Evolutionary conservation across 1,140 invertebrate genomes (phyloP).

Genomic region (Portunus trituberculatus): DNA sequence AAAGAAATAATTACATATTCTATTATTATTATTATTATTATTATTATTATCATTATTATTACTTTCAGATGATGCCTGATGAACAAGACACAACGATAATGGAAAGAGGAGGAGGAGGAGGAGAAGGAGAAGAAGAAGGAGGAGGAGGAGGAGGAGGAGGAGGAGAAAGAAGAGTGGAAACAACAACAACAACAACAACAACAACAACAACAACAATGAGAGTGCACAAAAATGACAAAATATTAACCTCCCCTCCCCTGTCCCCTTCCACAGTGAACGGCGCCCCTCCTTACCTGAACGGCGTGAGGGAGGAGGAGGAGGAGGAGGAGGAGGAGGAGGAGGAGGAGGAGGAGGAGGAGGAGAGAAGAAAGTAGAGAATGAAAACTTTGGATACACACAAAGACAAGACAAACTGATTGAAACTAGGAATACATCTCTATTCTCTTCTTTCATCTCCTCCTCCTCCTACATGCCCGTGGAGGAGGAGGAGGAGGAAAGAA

Average conservation of each 20-base stretch:
- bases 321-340: neutral
- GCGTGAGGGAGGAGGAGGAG: neutral
- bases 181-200: neutral
- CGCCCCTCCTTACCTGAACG: neutral
- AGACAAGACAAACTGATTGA: neutral
- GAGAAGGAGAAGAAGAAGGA: neutral
- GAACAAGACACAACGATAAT: neutral
- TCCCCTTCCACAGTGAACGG: neutral
- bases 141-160: neutral
- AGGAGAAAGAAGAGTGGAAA: neutral
- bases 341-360: neutral
- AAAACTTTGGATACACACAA: neutral
- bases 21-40: conserved; percentile 30
- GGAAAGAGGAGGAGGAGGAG: neutral
- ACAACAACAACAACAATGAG: neutral
- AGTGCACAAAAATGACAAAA: neutral
- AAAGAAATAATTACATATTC: too few species aligned
- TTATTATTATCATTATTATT: conserved; percentile 32
- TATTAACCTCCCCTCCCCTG: neutral
- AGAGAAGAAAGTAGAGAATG: neutral
- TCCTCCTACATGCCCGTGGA: neutral
- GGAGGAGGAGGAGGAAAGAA: conserved; percentile 30
- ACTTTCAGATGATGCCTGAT: neutral
- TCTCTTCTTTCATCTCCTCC: neutral
- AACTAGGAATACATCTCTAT: neutral